phyloP scores from a whole-genome alignment of 2,113 vertebrate genomes.

The Neotoma lepida region DNA sequence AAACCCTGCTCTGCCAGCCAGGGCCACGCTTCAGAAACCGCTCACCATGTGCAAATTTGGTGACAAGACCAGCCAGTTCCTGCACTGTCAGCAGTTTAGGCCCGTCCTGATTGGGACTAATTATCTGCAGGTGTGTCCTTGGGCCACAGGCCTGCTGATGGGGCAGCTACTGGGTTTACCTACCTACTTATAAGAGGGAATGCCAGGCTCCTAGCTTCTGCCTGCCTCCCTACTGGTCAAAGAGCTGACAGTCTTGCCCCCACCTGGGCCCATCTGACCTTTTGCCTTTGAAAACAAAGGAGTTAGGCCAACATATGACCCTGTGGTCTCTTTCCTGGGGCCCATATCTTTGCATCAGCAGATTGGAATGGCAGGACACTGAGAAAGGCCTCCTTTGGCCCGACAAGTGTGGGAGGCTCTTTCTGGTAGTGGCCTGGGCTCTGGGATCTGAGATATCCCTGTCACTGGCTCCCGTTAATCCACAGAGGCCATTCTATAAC shows the following conservation, averaged over 20 bases:
- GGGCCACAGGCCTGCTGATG: conserved; percentile 75
- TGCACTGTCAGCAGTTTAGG: conserved; percentile 84
- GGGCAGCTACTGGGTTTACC: conserved; percentile 62
- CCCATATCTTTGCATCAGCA: not conserved
- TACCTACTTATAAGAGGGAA: conserved; percentile 74
- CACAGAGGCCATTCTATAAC: not conserved
- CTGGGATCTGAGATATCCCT: not conserved
- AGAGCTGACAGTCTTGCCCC: not conserved
- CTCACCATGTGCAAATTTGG: conserved; percentile 78
- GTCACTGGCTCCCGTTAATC: not conserved
- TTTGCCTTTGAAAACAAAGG: conserved; percentile 52
- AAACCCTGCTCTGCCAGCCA: conserved; percentile 42
- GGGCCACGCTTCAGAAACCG: conserved; percentile 76
- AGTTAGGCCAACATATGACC: not conserved
- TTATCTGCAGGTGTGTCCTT: conserved; percentile 85
- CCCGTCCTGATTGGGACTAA: conserved; percentile 85
- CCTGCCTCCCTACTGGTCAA: not conserved
- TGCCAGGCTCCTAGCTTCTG: conserved; percentile 36
- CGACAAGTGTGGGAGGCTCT: not conserved
- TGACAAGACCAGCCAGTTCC: conserved; percentile 75
- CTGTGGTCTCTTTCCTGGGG: not conserved
- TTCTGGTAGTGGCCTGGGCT: not conserved
- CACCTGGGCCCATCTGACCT: not conserved
- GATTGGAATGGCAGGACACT: not conserved
- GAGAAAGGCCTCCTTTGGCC: not conserved